Evolutionary conservation across 2,797 vertebrate species (phyloP).

Genomic region (Manis javanica): DNA sequence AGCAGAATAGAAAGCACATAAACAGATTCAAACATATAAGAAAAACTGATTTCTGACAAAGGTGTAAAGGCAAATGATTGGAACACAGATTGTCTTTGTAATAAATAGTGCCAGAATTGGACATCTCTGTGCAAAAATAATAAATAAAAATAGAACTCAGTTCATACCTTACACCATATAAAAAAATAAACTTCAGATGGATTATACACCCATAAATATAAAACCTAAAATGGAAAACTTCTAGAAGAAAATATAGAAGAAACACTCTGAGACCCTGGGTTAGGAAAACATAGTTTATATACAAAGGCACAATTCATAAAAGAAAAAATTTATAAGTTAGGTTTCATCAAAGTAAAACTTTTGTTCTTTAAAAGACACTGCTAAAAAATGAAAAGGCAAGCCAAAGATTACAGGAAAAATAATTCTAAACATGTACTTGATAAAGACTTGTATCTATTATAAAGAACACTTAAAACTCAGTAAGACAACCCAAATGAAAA

Average conservation of each 20-base stretch:
- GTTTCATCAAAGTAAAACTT: background rate
- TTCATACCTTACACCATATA: background rate
- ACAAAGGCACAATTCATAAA: background rate
- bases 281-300: background rate
- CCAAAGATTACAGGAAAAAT: background rate
- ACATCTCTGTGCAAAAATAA: background rate
- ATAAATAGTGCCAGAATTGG: background rate
- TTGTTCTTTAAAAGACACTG: background rate
- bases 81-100: background rate
- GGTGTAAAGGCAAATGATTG: background rate
- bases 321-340: background rate
- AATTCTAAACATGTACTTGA: background rate
- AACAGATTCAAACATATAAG: background rate
- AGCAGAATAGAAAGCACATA: background rate
- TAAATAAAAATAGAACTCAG: background rate
- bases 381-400: constrained; percentile 10
- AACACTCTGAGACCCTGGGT: background rate
- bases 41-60: background rate
- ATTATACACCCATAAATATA: background rate
- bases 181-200: background rate
- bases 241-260: background rate
- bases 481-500: background rate
- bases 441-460: background rate
- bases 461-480: background rate
- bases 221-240: background rate